phyloP scores from a whole-genome alignment of 2,113 vertebrate species.

The Trinectes maculatus region DNA sequence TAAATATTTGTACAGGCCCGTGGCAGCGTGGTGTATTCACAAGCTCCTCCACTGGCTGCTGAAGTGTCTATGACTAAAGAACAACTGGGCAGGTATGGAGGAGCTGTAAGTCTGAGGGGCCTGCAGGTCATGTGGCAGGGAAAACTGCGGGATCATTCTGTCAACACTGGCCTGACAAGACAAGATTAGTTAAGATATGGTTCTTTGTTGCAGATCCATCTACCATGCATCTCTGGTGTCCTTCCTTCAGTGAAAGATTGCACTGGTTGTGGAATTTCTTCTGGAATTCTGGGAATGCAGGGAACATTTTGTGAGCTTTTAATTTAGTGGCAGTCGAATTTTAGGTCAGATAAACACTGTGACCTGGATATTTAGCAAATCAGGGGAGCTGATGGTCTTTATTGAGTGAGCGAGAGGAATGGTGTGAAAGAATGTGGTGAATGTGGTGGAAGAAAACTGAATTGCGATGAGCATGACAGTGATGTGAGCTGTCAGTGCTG shows the following conservation, averaged over 20 bases:
- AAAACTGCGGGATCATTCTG: background rate
- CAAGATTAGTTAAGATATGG: background rate
- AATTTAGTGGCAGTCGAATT: background rate
- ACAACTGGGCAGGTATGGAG: constrained; percentile 22
- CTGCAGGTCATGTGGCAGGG: background rate
- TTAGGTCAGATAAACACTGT: constrained; percentile 1
- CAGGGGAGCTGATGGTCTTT: constrained; percentile 3
- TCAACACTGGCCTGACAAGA: background rate
- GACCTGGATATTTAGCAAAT: constrained; percentile 11
- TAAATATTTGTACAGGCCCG: constrained; percentile 82
- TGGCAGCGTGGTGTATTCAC: constrained; percentile 64
- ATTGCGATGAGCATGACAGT: background rate
- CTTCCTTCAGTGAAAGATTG: background rate
- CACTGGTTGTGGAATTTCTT: background rate
- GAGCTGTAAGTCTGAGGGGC: background rate
- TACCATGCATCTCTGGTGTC: background rate
- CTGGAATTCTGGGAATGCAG: background rate
- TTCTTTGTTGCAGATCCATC: constrained; percentile 1
- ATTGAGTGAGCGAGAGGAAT: background rate
- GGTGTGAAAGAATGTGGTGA: no score
- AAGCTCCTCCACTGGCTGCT: constrained; percentile 55
- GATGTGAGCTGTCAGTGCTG: background rate
- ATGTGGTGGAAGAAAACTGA: background rate
- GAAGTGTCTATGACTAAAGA: constrained; percentile 40
- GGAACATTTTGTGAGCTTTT: constrained; percentile 1